phyloP scores from a whole-genome alignment of 2,888 invertebrate species.

The Stenurella melanura region DNA sequence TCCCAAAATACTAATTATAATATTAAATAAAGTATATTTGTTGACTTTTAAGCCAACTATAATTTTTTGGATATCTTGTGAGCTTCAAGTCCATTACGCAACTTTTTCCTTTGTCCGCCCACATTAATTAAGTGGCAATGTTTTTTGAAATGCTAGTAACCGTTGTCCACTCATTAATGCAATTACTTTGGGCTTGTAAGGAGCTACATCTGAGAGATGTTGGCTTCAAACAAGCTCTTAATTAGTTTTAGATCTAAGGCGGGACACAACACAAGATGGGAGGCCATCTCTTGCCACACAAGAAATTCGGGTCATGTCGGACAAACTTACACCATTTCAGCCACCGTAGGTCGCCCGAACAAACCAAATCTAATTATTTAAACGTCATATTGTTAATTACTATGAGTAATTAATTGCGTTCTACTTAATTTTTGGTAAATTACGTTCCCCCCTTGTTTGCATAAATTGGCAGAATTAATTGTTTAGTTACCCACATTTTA shows the following conservation, averaged over 20 bases:
- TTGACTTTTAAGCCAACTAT: too few relatives aligned
- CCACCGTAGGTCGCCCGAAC: slow-evolving; percentile 48
- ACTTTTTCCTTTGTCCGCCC: background rate
- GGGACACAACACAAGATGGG: slow-evolving; percentile 41
- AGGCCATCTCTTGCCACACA: slow-evolving; percentile 44
- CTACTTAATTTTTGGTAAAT: slow-evolving; percentile 54
- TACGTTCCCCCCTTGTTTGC: slow-evolving; percentile 34
- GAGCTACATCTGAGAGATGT: slow-evolving; percentile 46
- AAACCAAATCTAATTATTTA: slow-evolving; percentile 58
- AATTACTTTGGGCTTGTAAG: slow-evolving; percentile 48
- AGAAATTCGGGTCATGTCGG: slow-evolving; percentile 56
- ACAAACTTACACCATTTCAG: slow-evolving; percentile 50
- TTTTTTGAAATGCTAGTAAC: slow-evolving; percentile 37
- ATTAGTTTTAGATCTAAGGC: slow-evolving; percentile 55
- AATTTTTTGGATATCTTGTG: background rate
- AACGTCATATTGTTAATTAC: slow-evolving; percentile 59
- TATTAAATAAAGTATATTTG: too few relatives aligned
- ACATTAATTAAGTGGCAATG: slow-evolving; percentile 11
- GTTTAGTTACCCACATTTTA: background rate
- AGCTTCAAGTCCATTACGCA: background rate
- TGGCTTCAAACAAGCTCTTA: slow-evolving; percentile 55
- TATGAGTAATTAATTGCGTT: slow-evolving; percentile 51
- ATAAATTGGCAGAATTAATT: slow-evolving; percentile 19
- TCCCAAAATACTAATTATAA: too few relatives aligned
- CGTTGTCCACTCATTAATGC: slow-evolving; percentile 52